Percentiles rank a stretch among this genome's conserved stretches.
phyloP scores from a whole-genome alignment of 2,113 vertebrate genomes.

The Tyto alba region DNA sequence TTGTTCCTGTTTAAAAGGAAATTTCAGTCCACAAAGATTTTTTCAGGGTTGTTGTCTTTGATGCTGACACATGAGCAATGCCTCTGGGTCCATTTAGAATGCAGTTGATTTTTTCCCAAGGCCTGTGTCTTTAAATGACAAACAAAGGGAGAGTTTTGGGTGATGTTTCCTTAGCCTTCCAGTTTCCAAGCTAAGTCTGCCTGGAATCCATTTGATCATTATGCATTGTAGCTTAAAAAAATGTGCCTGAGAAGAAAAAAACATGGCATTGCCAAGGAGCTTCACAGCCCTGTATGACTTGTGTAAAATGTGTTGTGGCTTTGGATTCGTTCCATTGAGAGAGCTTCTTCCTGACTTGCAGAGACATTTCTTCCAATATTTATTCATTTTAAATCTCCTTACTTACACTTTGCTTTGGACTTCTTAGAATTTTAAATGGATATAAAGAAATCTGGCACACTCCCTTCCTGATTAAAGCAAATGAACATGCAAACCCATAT shows the following conservation, averaged over 20 bases:
- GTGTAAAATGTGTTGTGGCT: conserved; percentile 10
- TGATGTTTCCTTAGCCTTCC: conserved; percentile 37
- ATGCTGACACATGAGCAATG: background rate
- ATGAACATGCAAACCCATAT: background rate
- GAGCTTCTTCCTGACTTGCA: conserved; percentile 7
- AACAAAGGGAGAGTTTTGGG: conserved; percentile 44
- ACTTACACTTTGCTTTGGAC: background rate
- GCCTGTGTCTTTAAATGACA: conserved; percentile 29
- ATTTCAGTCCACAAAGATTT: background rate
- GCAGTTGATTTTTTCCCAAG: background rate
- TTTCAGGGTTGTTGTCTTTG: conserved; percentile 13
- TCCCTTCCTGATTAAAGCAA: background rate
- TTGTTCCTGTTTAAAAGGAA: background rate
- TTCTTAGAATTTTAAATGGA: background rate
- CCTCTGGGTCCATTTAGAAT: conserved; percentile 18
- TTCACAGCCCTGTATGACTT: conserved; percentile 15
- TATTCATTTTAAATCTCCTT: conserved; percentile 27
- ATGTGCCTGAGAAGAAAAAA: conserved; percentile 34
- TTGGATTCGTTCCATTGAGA: conserved; percentile 24
- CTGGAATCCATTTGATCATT: conserved; percentile 60
- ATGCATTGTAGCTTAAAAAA: conserved; percentile 44
- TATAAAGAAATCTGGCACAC: background rate
- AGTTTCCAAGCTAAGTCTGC: conserved; percentile 39
- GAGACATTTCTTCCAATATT: background rate
- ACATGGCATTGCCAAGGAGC: background rate